A percentile compares a stretch with the other conserved stretches of the same genome.
These are phyloP conservation scores for Ancistrus triradiatus DNA, from an alignment of 2,113 vertebrate species.

Conservation along the genomic window DNA sequence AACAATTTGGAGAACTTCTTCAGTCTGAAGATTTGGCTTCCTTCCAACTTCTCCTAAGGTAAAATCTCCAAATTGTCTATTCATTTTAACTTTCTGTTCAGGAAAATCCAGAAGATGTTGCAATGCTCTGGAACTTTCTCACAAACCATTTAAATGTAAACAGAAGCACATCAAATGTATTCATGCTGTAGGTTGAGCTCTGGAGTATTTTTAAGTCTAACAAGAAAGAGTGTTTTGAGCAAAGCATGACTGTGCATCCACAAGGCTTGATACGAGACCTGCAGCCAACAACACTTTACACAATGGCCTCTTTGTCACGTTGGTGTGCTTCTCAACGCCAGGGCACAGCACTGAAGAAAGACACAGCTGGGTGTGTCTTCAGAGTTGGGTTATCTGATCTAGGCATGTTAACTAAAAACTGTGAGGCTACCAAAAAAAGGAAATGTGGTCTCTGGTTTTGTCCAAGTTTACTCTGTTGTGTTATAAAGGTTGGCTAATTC, in stretches of 20 bases:
- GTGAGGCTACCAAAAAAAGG: background rate
- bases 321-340: slow-evolving; percentile 36
- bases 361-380: slow-evolving; percentile 21
- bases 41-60: no score
- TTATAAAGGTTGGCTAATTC: background rate
- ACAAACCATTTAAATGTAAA: no score
- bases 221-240: slow-evolving; percentile 20
- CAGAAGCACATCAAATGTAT: no score
- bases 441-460: background rate
- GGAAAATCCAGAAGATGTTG: no score
- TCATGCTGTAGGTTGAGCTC: no score
- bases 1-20: no score
- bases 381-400: slow-evolving; percentile 19
- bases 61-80: no score
- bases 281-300: slow-evolving; percentile 35
- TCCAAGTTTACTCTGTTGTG: background rate
- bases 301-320: slow-evolving; percentile 51
- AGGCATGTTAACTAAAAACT: slow-evolving; percentile 4
- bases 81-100: no score
- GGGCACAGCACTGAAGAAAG: slow-evolving; percentile 33
- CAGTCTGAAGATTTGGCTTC: no score
- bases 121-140: no score
- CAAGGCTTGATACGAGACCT: slow-evolving; percentile 23
- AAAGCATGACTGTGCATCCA: slow-evolving; percentile 1
- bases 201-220: no score